These are phyloP conservation scores for Cheilosia scutellata DNA, from an alignment of 2,888 invertebrate species.

Conservation along the genomic window DNA sequence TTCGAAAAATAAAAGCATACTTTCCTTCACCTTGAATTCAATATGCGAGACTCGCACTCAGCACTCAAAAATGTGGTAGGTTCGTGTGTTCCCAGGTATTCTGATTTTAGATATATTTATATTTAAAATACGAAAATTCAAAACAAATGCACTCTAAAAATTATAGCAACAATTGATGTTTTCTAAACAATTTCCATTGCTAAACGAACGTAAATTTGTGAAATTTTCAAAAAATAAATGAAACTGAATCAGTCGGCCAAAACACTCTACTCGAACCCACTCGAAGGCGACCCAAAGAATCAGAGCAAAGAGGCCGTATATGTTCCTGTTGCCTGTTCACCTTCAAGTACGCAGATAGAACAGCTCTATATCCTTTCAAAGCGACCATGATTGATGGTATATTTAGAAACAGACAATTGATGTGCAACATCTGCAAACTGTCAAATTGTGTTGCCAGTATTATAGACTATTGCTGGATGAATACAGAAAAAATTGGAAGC, in stretches of 20 bases:
- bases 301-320: slow-evolving; percentile 22
- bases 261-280: slow-evolving; percentile 1
- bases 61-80: background rate
- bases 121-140: background rate
- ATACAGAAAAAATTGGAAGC: background rate
- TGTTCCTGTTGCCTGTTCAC: background rate
- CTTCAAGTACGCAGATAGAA: slow-evolving; percentile 11
- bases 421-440: slow-evolving; percentile 66
- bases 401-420: slow-evolving; percentile 58
- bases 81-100: background rate
- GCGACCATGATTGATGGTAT: slow-evolving; percentile 63
- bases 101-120: background rate
- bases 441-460: slow-evolving; percentile 30
- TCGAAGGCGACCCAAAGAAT: slow-evolving; percentile 41
- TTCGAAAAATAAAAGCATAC: background rate
- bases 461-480: slow-evolving; percentile 38
- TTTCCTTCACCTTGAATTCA: slow-evolving; percentile 27
- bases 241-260: background rate
- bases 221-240: slow-evolving; percentile 8
- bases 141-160: slow-evolving; percentile 30
- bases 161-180: slow-evolving; percentile 4
- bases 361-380: slow-evolving; percentile 3
- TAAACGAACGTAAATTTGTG: background rate
- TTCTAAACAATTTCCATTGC: slow-evolving; percentile 12
- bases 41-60: background rate